Evolutionary conservation across 2,113 vertebrate genomes (phyloP), one percentile per base, ranked within the genome.

Genomic region (Pavo muticus): DNA sequence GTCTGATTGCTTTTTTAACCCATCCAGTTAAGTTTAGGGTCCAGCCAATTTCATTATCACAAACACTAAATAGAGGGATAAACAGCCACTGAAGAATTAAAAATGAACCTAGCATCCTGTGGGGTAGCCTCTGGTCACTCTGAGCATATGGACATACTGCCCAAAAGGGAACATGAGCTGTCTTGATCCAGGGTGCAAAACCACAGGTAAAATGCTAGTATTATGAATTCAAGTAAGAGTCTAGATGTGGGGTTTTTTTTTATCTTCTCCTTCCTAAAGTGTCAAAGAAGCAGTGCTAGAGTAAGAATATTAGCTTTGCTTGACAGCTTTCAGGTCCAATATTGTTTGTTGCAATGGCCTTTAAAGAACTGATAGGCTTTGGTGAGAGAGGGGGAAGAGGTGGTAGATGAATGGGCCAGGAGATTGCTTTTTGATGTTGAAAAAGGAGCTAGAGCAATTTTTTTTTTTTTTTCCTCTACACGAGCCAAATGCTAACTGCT

Each of bases 401-500:
- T 57, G 56, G 63, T 86, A 84, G n/a, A 88, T 90, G 60, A 90
- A 89, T 59, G 71, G n/a, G 25, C 56, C 56, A 52, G 56, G 48
- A 91, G 81, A 59, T 63, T 87, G 70, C 32, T 79, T 85, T 94
- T 56, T 94, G 67, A 84, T 87, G 48, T 44, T 79, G 67, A 74
- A 95, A 88, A 93, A 84, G 56, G 44, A 90, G 39, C 0, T 0
- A 77, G 61, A 37, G 65, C 13, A 61, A 70, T 17, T 94, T 80
- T 91, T 84, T 84, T 72, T 91, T 48, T 48, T 19, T 93, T 80
- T 88, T 91, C 68, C 25, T 82, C 82, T 78, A 69, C 68, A 80
- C 52, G 32, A 87, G 56, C 86, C 82, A 91, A 96, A 86, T 91
- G 92, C 79, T 91, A 91, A 80, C 87, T 77, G 79, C 68, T 91